A percentile compares a stretch with the other conserved stretches of the same genome.
These are phyloP conservation scores for Limnephilus rhombicus DNA, from an alignment of 2,888 invertebrate genomes.

Conservation along the genomic window DNA sequence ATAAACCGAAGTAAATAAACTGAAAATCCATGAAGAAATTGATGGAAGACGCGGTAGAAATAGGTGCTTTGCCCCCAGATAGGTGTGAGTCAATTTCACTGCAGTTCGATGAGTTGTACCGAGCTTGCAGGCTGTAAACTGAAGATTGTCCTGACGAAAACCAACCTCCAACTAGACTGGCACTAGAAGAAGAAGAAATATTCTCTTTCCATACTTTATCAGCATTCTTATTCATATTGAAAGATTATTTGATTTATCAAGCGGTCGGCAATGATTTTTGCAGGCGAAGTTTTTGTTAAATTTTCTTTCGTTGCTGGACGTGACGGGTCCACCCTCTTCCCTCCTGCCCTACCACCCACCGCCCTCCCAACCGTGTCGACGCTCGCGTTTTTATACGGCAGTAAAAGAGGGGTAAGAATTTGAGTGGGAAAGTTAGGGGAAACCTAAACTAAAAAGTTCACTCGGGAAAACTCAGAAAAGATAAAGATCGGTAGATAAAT, in stretches of 20 bases:
- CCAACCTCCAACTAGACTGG: neutral
- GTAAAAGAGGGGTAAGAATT: neutral
- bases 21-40: no score
- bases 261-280: neutral
- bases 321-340: neutral
- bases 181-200: neutral
- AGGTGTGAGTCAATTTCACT: neutral
- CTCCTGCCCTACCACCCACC: neutral
- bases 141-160: neutral
- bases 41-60: no score
- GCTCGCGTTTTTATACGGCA: slow-evolving; percentile 1
- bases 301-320: slow-evolving; percentile 1
- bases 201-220: neutral
- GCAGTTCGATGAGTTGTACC: neutral
- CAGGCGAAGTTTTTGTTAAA: neutral
- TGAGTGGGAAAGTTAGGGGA: neutral
- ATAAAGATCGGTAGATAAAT: neutral
- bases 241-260: neutral
- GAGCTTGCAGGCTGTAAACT: neutral
- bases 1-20: no score
- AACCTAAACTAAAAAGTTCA: slow-evolving; percentile 1
- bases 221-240: neutral
- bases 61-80: neutral
- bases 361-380: neutral
- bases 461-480: neutral